Conservation (phyloP, 2,888 invertebrate species). For the Callimorpha dominula region DNA sequence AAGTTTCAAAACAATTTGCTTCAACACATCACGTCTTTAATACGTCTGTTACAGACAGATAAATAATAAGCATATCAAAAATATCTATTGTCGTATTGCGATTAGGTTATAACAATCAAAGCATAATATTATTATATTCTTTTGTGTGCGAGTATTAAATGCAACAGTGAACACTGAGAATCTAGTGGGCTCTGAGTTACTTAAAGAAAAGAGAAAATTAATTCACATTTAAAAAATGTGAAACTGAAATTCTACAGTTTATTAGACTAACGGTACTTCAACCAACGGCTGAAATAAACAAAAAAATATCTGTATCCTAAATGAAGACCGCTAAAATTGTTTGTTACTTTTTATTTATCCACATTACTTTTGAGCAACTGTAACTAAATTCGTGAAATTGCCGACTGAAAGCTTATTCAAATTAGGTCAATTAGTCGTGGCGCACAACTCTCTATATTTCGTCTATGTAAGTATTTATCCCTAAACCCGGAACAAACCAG, state of each 20-base stretch:
- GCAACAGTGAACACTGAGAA: too few species aligned
- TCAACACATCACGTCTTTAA: background rate
- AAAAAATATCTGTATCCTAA: background rate
- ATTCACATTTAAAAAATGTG: background rate
- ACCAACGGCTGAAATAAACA: background rate
- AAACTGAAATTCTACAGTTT: background rate
- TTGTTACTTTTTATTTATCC: conserved; percentile 20
- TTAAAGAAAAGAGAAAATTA: too few species aligned
- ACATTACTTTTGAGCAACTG: conserved; percentile 50
- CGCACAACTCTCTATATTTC: conserved; percentile 47
- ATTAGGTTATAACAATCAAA: too few species aligned
- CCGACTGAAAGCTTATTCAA: conserved; percentile 63
- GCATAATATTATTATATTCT: too few species aligned
- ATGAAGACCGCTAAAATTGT: conserved; percentile 5
- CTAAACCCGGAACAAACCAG: conserved; percentile 46
- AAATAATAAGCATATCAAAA: too few species aligned
- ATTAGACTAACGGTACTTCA: background rate
- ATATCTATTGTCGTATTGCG: too few species aligned
- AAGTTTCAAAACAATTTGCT: background rate
- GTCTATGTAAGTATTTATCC: conserved; percentile 48
- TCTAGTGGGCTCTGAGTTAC: too few species aligned
- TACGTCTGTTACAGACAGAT: too few species aligned
- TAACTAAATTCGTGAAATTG: conserved; percentile 59
- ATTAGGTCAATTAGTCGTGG: conserved; percentile 65
- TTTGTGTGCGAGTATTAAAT: too few species aligned